Conservation (phyloP, 2,888 invertebrate genomes). For the Conomelus anceps region DNA sequence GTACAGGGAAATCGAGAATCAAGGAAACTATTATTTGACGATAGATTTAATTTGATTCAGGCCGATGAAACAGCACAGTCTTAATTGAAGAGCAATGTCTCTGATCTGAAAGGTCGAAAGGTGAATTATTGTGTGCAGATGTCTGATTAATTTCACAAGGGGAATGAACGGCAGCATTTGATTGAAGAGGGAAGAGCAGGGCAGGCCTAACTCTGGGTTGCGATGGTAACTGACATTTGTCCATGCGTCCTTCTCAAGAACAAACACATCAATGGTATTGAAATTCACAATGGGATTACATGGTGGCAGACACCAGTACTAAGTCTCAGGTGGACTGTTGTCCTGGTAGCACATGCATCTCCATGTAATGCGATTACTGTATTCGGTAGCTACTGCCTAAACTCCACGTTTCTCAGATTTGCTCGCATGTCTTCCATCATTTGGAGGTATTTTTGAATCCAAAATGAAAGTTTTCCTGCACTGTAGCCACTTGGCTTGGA, state of each 20-base stretch:
- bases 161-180: not conserved
- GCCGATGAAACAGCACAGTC: not conserved
- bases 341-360: not conserved
- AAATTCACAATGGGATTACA: not conserved
- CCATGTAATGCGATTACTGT: not conserved
- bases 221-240: not conserved
- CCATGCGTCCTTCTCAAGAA: not conserved
- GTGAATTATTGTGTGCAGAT: not conserved
- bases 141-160: not conserved
- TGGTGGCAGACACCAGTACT: not conserved
- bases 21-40: too few species aligned
- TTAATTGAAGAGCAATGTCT: not conserved
- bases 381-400: not conserved
- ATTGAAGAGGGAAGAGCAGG: not conserved
- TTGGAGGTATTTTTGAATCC: not conserved
- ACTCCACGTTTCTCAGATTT: not conserved
- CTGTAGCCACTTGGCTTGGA: not conserved
- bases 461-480: not conserved
- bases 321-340: not conserved
- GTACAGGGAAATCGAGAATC: too few species aligned
- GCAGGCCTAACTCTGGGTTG: too few species aligned
- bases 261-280: not conserved
- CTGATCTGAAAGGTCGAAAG: not conserved
- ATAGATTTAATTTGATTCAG: too few species aligned
- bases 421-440: not conserved